phyloP scores from a whole-genome alignment of 1,140 invertebrate genomes.

The Drosophila repleta region DNA sequence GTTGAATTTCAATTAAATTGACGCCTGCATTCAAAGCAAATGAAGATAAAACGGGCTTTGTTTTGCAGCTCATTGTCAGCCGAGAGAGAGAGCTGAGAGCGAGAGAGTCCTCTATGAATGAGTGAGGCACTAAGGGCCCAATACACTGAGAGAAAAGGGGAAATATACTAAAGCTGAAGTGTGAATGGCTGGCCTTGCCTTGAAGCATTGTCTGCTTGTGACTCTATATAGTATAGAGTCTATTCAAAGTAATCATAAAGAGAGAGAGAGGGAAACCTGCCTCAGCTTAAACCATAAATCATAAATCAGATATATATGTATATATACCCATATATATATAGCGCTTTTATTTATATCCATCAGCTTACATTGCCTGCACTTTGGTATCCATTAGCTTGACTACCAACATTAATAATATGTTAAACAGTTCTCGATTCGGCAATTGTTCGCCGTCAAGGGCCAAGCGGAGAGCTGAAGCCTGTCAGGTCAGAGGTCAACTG shows the following conservation, averaged over 20 bases:
- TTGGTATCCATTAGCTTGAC: not conserved
- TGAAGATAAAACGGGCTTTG: slow-evolving; percentile 47
- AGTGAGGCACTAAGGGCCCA: not conserved
- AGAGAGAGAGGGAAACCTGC: too few relatives aligned
- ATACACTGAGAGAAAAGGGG: not conserved
- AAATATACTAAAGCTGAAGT: not conserved
- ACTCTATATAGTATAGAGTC: too few relatives aligned
- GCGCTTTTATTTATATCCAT: not conserved
- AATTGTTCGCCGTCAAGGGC: slow-evolving; percentile 15
- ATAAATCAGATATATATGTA: too few relatives aligned
- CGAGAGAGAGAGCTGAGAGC: too few relatives aligned
- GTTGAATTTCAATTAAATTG: slow-evolving; percentile 61
- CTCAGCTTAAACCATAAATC: too few relatives aligned
- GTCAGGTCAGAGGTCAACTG: slow-evolving; percentile 12
- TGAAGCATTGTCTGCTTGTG: too few relatives aligned
- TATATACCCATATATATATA: too few relatives aligned
- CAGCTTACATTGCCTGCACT: not conserved
- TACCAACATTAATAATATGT: slow-evolving; percentile 45
- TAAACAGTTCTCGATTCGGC: slow-evolving; percentile 45
- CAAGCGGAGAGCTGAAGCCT: slow-evolving; percentile 7
- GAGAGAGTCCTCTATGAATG: not conserved
- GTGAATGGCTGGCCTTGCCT: not conserved
- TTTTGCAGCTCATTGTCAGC: slow-evolving; percentile 38
- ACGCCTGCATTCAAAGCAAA: slow-evolving; percentile 29
- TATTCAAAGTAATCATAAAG: too few relatives aligned